A percentile compares a stretch with the other conserved stretches of the same genome.
Evolutionary conservation across 2,797 vertebrate species (phyloP).

Genomic region (Pyrocephalus nanus): DNA sequence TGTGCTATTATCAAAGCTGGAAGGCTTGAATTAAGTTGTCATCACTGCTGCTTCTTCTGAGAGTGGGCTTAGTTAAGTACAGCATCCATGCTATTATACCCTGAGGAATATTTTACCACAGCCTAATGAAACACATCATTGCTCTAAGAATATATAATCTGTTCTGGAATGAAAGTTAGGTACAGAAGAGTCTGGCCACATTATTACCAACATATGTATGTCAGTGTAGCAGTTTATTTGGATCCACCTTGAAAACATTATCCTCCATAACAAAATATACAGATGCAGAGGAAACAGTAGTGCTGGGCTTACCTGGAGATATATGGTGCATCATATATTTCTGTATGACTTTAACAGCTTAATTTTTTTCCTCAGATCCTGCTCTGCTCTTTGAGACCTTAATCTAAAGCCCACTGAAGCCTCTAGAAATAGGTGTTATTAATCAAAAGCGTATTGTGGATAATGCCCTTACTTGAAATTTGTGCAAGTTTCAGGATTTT

Average conservation of each 20-base stretch:
- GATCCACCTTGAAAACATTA: slow-evolving; percentile 22
- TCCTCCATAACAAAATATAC: background rate
- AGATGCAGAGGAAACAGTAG: background rate
- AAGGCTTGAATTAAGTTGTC: slow-evolving; percentile 19
- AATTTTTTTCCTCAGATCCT: background rate
- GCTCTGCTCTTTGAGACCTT: background rate
- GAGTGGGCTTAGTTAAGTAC: background rate
- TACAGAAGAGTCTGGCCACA: background rate
- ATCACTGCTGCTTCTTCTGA: background rate
- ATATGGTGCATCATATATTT: background rate
- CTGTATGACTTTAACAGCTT: background rate
- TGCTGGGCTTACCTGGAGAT: background rate
- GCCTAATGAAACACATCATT: slow-evolving; percentile 29
- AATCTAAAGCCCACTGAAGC: background rate
- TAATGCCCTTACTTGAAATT: background rate
- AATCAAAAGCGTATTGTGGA: background rate
- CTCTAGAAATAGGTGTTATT: background rate
- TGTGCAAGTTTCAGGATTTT: background rate
- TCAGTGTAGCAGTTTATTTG: background rate
- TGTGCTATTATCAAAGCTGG: background rate
- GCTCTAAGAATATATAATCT: background rate
- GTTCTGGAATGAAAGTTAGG: background rate
- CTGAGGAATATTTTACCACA: background rate
- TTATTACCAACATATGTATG: slow-evolving; percentile 12
- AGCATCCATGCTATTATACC: background rate